Evolutionary conservation across 2,888 invertebrate genomes (phyloP).

Genomic region (Dasypolia templi): DNA sequence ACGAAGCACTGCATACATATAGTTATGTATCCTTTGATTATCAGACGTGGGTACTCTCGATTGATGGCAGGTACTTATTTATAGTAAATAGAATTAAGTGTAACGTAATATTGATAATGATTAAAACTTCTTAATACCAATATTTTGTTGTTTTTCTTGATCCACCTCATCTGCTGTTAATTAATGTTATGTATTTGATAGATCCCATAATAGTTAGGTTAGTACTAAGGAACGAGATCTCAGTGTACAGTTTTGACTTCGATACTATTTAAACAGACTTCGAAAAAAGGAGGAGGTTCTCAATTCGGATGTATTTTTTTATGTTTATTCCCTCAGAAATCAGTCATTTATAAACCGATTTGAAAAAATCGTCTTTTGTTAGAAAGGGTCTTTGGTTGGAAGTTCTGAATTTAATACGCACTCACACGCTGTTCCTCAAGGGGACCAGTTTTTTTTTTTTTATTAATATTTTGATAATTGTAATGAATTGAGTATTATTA

Average conservation of each 20-base stretch:
- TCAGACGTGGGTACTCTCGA: neutral
- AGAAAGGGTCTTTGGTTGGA: too few relatives aligned
- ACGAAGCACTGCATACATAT: neutral
- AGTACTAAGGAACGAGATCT: too few relatives aligned
- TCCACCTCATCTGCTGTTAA: neutral
- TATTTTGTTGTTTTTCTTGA: slow-evolving; percentile 2
- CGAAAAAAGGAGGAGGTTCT: too few relatives aligned
- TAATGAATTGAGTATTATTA: neutral
- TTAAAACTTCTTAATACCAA: slow-evolving; percentile 4
- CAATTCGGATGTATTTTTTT: too few relatives aligned
- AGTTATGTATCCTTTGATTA: neutral
- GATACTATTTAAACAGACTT: too few relatives aligned
- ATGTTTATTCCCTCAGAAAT: too few relatives aligned
- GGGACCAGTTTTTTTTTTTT: neutral
- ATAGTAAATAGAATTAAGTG: too few relatives aligned
- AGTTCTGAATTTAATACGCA: too few relatives aligned
- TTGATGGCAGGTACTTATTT: neutral
- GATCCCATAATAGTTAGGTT: neutral
- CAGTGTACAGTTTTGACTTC: too few relatives aligned
- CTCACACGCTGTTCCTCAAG: neutral
- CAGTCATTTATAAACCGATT: too few relatives aligned
- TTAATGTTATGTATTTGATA: neutral
- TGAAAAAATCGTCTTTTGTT: too few relatives aligned
- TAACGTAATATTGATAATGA: neutral
- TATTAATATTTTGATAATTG: too few relatives aligned